These are phyloP conservation scores for Chaunax sp. DNA, from an alignment of 2,797 vertebrate genomes.

Conservation along the genomic window DNA sequence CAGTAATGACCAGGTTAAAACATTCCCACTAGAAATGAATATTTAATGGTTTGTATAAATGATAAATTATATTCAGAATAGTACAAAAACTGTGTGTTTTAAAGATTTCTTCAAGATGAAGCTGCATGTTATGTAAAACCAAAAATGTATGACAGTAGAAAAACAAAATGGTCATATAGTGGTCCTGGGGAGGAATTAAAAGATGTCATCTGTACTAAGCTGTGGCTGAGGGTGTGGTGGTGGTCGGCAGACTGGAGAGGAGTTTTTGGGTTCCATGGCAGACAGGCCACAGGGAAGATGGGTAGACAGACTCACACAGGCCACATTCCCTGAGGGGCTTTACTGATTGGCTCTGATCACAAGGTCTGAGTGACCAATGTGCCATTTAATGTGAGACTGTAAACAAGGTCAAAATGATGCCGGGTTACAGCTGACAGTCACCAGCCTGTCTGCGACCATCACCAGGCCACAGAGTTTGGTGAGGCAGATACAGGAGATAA, in stretches of 20 bases:
- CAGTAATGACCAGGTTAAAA: background rate
- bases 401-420: constrained; percentile 81
- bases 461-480: background rate
- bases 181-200: background rate
- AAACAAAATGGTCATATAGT: no score
- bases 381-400: constrained; percentile 66
- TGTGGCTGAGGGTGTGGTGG: constrained; percentile 14
- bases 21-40: background rate
- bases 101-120: no score
- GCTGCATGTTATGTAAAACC: no score
- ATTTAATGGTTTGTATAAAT: background rate
- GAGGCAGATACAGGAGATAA: background rate
- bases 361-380: constrained; percentile 75
- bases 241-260: constrained; percentile 40
- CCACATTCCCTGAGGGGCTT: constrained; percentile 55
- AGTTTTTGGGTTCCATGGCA: constrained; percentile 37
- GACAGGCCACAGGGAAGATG: constrained; percentile 55
- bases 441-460: constrained; percentile 43
- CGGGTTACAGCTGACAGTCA: constrained; percentile 62
- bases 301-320: constrained; percentile 60
- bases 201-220: no score
- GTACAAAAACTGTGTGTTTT: no score
- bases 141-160: no score
- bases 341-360: constrained; percentile 72
- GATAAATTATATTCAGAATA: background rate